Conservation (phyloP, 2,113 vertebrate species). For the Lates calcarifer region DNA sequence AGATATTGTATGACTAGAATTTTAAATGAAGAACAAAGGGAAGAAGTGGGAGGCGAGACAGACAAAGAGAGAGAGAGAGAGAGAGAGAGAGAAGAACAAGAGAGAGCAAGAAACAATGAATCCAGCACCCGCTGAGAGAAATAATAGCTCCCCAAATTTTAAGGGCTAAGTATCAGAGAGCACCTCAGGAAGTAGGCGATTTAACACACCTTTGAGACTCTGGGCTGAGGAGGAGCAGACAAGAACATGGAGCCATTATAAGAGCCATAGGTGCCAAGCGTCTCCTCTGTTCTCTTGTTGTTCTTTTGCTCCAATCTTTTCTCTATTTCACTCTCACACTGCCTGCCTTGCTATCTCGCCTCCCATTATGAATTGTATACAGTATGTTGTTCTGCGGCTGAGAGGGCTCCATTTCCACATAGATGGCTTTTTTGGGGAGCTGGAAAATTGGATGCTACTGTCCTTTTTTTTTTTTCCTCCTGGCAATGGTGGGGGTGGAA, state of each 20-base stretch:
- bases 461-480: conserved; percentile 5
- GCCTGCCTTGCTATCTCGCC: conserved; percentile 39
- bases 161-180: conserved; percentile 59
- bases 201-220: conserved; percentile 65
- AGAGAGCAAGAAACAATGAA: conserved; percentile 52
- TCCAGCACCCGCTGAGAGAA: conserved; percentile 68
- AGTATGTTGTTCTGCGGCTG: conserved; percentile 63
- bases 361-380: conserved; percentile 65
- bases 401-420: conserved; percentile 78
- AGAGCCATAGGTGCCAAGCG: conserved; percentile 40
- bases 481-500: conserved; percentile 23
- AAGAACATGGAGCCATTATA: conserved; percentile 57
- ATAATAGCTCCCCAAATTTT: conserved; percentile 73
- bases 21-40: conserved; percentile 74
- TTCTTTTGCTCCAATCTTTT: conserved; percentile 38
- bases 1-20: conserved; percentile 77
- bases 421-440: conserved; percentile 69
- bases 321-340: conserved; percentile 27
- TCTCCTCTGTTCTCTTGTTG: conserved; percentile 21
- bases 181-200: conserved; percentile 56
- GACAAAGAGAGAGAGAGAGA: conserved; percentile 42
- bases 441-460: conserved; percentile 71
- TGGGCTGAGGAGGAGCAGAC: conserved; percentile 38
- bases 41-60: conserved; percentile 63
- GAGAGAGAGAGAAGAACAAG: conserved; percentile 10